Percentiles rank a stretch among this genome's conserved stretches.
Evolutionary conservation across 2,113 vertebrate species (phyloP).

Genomic region (Triplophysa dalaica): DNA sequence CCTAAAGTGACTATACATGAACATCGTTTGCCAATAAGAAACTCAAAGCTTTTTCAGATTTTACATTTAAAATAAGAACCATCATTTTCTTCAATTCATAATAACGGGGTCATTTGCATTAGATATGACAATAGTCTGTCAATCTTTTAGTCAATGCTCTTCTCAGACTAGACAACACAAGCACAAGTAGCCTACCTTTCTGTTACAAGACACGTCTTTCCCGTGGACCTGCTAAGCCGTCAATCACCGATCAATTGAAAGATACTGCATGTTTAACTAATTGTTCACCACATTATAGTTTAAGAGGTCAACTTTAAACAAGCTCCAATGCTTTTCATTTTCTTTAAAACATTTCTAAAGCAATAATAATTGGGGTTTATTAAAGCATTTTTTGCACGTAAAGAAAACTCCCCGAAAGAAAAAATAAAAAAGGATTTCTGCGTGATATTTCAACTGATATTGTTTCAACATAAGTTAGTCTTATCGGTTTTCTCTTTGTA

Average conservation of each 20-base stretch:
- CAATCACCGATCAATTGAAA: conserved; percentile 27
- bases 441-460: too few species aligned
- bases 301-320: conserved; percentile 37
- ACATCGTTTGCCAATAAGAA: neutral
- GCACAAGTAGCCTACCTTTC: neutral
- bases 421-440: too few species aligned
- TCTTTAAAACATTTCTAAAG: neutral
- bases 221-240: neutral
- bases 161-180: neutral
- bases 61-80: neutral
- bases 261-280: conserved; percentile 29
- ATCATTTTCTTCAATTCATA: neutral
- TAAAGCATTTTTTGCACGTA: neutral
- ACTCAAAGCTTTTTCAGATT: neutral
- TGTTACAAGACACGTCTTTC: conserved; percentile 6
- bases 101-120: neutral
- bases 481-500: too few species aligned
- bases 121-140: neutral
- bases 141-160: neutral
- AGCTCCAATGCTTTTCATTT: neutral
- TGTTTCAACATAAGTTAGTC: too few species aligned
- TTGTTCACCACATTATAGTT: conserved; percentile 30
- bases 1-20: neutral
- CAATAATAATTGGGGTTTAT: neutral
- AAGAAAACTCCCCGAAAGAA: neutral